phyloP scores from a whole-genome alignment of 1,140 invertebrate species.

The Leptestheria dahalacensis region DNA sequence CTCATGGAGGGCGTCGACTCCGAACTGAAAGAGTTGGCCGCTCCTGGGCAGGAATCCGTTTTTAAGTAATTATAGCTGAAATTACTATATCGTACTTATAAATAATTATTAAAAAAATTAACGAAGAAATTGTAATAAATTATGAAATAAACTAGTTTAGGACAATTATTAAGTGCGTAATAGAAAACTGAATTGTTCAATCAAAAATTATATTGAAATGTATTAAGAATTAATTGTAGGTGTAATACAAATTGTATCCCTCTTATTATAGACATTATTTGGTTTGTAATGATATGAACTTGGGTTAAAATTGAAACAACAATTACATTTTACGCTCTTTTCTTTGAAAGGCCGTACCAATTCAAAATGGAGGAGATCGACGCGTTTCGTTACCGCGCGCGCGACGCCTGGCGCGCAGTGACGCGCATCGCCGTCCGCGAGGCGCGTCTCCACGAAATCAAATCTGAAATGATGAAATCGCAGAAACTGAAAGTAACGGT shows the following conservation, averaged over 20 bases:
- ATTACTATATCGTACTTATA: background rate
- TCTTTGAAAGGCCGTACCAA: conserved; percentile 61
- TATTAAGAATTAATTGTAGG: too few relatives aligned
- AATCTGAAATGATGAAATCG: conserved; percentile 81
- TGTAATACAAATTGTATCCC: too few relatives aligned
- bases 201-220: too few relatives aligned
- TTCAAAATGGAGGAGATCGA: conserved; percentile 92
- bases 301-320: too few relatives aligned
- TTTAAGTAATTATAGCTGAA: conserved; percentile 28
- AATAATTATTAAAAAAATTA: background rate
- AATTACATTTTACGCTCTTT: too few relatives aligned
- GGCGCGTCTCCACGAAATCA: conserved; percentile 89
- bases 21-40: conserved; percentile 43
- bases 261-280: too few relatives aligned
- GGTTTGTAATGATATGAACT: too few relatives aligned
- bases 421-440: conserved; percentile 83
- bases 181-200: too few relatives aligned
- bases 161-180: too few relatives aligned
- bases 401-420: conserved; percentile 85
- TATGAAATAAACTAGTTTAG: background rate
- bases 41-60: conserved; percentile 28
- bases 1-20: conserved; percentile 61
- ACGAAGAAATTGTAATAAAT: background rate
- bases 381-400: conserved; percentile 81
- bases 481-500: conserved; percentile 77